Evolutionary conservation across 1,140 invertebrate species (phyloP).

Genomic region (Periplaneta americana): DNA sequence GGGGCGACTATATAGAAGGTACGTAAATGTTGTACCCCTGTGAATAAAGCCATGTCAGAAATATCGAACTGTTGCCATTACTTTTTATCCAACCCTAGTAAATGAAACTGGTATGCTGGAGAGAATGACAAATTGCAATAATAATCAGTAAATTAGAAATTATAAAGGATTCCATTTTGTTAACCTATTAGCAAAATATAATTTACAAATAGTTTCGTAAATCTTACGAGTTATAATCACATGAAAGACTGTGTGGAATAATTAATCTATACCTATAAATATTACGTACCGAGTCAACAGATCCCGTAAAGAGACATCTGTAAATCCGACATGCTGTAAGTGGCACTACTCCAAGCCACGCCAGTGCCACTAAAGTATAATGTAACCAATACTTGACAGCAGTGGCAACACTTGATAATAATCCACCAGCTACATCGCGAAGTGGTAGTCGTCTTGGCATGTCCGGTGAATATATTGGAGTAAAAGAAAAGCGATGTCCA

Average conservation of each 20-base stretch:
- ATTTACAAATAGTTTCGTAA: not conserved
- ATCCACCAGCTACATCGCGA: slow-evolving; percentile 80
- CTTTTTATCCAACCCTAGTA: too few relatives aligned
- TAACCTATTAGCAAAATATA: too few relatives aligned
- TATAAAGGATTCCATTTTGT: too few relatives aligned
- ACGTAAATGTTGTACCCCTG: too few relatives aligned
- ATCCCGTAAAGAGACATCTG: slow-evolving; percentile 84
- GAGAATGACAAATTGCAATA: too few relatives aligned
- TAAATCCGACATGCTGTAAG: slow-evolving; percentile 96
- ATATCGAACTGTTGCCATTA: too few relatives aligned
- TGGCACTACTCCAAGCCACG: slow-evolving; percentile 98
- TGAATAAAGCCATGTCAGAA: too few relatives aligned
- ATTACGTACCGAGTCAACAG: slow-evolving; percentile 59
- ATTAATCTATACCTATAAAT: not conserved
- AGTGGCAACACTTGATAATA: slow-evolving; percentile 82
- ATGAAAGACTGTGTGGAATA: not conserved
- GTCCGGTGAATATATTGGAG: slow-evolving; percentile 97
- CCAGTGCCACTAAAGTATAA: slow-evolving; percentile 90
- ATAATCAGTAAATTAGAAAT: too few relatives aligned
- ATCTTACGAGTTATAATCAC: not conserved
- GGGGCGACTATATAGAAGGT: too few relatives aligned
- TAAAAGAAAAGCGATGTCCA: slow-evolving; percentile 96
- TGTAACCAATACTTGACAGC: slow-evolving; percentile 95
- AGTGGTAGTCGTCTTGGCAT: slow-evolving; percentile 96
- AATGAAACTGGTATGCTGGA: too few relatives aligned